Evolutionary conservation across 2,797 vertebrate species (phyloP), one percentile per base, ranked within the genome.

Genomic region (Acanthurus tractus): DNA sequence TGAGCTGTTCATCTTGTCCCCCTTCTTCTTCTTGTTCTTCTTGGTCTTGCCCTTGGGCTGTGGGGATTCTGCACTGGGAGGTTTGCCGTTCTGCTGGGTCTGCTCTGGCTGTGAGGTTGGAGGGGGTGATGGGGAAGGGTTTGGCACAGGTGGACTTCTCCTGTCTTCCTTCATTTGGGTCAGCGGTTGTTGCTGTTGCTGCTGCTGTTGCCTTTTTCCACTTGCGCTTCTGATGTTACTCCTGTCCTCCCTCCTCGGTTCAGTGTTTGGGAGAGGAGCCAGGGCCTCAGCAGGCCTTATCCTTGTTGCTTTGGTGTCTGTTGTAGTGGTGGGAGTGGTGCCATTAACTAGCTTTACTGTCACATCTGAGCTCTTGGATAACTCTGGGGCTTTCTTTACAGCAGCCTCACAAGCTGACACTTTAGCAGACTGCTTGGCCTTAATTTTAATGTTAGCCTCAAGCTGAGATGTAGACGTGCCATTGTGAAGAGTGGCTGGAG

Each of bases 1-100:
- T 1, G 98, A 99, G 77, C 83, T 96, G 93, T 94, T 96, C 82
- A 93, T 93, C 91, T 97, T 96, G 82, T 99, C 98, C 1, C 95
- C 94, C 87, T 98, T 99, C 93, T 99, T 99, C 95, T 99, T 99
- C 93, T 98, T 98, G 86, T 91, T 97, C 88, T 98, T 99, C 96
- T 97, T 99, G 91, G 82, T 94, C 93, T 96, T 99, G 93, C 95
- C 94, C 93, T 97, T 98, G 53, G 97, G 96, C 91, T 98, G 97
- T 0, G 96, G 97, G 36, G 97, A 97, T 70, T 96, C 97, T 0
- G 95, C 94, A 38, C 86, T 94, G 74, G 85, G 90, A 59, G 88
- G 88, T 90, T 97, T 97, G 81, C 94, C 87, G 2, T 96, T 95
- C 81, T 95, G 95, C 83, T 93, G 93, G 12, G 63, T 80, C 50